Percentiles rank a stretch among this genome's conserved stretches.
phyloP scores from a whole-genome alignment of 2,888 invertebrate genomes.

The Chrysodeixis includens region DNA sequence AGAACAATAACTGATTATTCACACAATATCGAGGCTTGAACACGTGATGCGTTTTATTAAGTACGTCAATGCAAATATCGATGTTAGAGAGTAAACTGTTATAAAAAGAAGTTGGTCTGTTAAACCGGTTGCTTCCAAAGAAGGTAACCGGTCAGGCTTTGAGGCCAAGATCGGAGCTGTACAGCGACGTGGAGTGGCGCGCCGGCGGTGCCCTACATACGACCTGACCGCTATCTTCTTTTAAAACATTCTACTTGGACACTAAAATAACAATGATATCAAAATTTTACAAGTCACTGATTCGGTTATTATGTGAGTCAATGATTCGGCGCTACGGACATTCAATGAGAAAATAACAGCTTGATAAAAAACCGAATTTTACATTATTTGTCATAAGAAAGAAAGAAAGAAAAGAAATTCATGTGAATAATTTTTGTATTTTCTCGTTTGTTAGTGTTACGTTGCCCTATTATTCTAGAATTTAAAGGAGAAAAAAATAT shows the following conservation, averaged over 20 bases:
- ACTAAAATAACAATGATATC: slow-evolving; percentile 43
- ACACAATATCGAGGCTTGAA: slow-evolving; percentile 50
- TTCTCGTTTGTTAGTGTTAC: not conserved
- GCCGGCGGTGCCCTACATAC: slow-evolving; percentile 75
- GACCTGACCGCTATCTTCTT: slow-evolving; percentile 64
- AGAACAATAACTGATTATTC: slow-evolving; percentile 60
- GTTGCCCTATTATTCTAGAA: not conserved
- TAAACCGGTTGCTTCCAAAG: slow-evolving; percentile 85
- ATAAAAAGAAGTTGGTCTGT: slow-evolving; percentile 73
- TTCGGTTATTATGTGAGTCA: slow-evolving; percentile 32
- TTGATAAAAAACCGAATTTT: not conserved
- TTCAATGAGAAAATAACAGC: slow-evolving; percentile 22
- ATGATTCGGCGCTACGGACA: slow-evolving; percentile 23
- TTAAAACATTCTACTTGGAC: slow-evolving; percentile 25
- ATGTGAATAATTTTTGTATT: not conserved
- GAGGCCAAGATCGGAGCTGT: slow-evolving; percentile 80
- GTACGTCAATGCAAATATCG: slow-evolving; percentile 64
- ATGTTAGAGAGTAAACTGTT: slow-evolving; percentile 74
- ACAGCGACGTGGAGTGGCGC: slow-evolving; percentile 58
- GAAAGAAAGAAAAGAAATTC: not conserved
- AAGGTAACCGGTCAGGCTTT: slow-evolving; percentile 84
- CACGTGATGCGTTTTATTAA: slow-evolving; percentile 46
- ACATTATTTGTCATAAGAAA: not conserved
- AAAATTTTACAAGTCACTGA: slow-evolving; percentile 55
- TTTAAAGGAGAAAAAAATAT: not conserved